Base-by-base conservation (phyloP, 37 sponge, comb jelly and placozoan genomes). In the Chondrilla cf. caribensis region DNA sequence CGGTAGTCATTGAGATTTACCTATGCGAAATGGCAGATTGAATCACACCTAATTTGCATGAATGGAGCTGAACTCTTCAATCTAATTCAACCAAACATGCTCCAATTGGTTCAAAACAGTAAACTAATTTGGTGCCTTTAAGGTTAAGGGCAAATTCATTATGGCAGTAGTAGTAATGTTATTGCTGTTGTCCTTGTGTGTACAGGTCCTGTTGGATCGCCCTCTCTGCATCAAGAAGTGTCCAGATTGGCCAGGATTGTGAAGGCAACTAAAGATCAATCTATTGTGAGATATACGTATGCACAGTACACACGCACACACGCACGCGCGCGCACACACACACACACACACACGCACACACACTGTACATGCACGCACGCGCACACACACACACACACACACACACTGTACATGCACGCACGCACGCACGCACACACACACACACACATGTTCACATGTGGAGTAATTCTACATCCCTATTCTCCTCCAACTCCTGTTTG, bases 281-380 rank as follows among this genome's bases (percentile, higher is more conserved):
- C 76, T 25, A 38, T 73, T n/a, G 76, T 73, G 36, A 73, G 76
- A 47, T 11, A 78, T 15, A 43, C 7, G 21, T 32, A 78, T 42
- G 42, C 43, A 41, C 40, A 41, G 7, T 67, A 41, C 24, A 41
- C 32, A 29, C 26, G 21, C 29, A 14, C 36, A 32, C 21, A 18
- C 51, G 11, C 51, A 47, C 51, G 11, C 51, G 11, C 51, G 51
- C 51, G 11, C 51, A 47, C 51, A 11, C 11, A 11, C 51, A 47
- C 11, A 47, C 51, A 47, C 51, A 47, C 51, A 47, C 51, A 78
- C 29, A 43, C 7, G 21, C 58, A 78, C 40, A 78, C 43, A 41
- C 40, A 41, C 39, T 67, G 11, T 8, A 41, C 32, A 29, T 17
- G 21, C 29, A 14, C 36, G 19, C 21, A 18, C 19, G 35, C 24